Evolutionary conservation across 2,113 vertebrate species (phyloP).

Genomic region (Callipepla squamata): DNA sequence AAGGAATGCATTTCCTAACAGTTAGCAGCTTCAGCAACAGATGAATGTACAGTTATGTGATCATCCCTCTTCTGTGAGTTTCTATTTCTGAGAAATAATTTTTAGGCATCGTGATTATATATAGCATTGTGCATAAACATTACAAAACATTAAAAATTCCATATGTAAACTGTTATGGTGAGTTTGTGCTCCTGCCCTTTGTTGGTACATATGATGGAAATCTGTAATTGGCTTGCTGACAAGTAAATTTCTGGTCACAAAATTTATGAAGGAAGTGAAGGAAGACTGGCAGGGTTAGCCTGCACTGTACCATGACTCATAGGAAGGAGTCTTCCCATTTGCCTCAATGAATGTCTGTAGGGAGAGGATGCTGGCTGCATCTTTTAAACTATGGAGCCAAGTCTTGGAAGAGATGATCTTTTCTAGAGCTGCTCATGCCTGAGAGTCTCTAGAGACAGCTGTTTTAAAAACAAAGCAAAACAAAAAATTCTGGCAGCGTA

Average conservation of each 20-base stretch:
- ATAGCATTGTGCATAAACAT: background rate
- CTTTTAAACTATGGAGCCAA: background rate
- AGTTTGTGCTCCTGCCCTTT: background rate
- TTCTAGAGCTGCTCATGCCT: constrained; percentile 28
- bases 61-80: background rate
- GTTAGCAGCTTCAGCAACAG: background rate
- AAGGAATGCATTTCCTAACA: background rate
- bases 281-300: background rate
- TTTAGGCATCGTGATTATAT: background rate
- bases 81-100: background rate
- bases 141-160: background rate
- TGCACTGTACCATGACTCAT: constrained; percentile 20
- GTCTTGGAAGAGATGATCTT: constrained; percentile 27
- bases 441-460: constrained; percentile 21
- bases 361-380: constrained; percentile 20
- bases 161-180: background rate
- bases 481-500: constrained; percentile 26
- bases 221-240: background rate
- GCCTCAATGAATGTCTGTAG: background rate
- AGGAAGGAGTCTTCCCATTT: constrained; percentile 22
- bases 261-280: background rate
- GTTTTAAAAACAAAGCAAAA: constrained; percentile 47
- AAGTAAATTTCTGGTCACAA: background rate
- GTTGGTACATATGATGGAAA: background rate
- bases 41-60: background rate